Percentiles rank a stretch among this genome's conserved stretches.
These are phyloP conservation scores for Alentia gelatinosa DNA, from an alignment of 2,888 invertebrate genomes.

Conservation along the genomic window DNA sequence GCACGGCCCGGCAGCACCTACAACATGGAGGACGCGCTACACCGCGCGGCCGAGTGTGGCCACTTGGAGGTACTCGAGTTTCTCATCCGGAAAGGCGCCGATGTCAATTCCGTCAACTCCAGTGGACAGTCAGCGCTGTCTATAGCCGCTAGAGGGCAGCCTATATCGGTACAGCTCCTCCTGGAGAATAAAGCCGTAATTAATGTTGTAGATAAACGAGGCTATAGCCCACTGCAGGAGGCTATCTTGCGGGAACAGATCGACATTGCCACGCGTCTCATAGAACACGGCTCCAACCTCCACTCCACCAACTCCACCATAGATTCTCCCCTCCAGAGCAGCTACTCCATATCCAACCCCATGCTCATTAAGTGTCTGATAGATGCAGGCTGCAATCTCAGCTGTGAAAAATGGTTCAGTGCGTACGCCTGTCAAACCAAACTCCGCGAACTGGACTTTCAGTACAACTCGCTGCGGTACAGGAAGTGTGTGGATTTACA, in stretches of 20 bases:
- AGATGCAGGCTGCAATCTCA: slow-evolving; percentile 58
- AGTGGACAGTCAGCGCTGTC: slow-evolving; percentile 59
- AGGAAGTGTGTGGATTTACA: slow-evolving; percentile 35
- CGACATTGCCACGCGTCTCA: slow-evolving; percentile 57
- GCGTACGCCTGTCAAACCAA: slow-evolving; percentile 44
- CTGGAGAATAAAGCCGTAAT: slow-evolving; percentile 59
- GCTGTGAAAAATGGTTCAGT: slow-evolving; percentile 59
- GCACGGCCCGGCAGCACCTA: not conserved
- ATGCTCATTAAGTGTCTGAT: slow-evolving; percentile 62
- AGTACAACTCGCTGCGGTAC: slow-evolving; percentile 55
- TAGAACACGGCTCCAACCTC: slow-evolving; percentile 62
- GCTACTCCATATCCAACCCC: slow-evolving; percentile 59
- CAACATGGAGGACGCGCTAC: slow-evolving; percentile 59
- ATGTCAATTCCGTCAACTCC: slow-evolving; percentile 59
- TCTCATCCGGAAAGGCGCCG: slow-evolving; percentile 57
- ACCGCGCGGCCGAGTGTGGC: slow-evolving; percentile 60
- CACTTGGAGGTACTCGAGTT: slow-evolving; percentile 58
- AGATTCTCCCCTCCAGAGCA: slow-evolving; percentile 61
- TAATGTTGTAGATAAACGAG: slow-evolving; percentile 58
- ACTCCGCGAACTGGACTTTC: slow-evolving; percentile 57
- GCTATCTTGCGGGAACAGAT: slow-evolving; percentile 61
- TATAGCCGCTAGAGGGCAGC: slow-evolving; percentile 60
- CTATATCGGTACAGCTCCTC: slow-evolving; percentile 56
- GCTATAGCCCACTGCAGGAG: slow-evolving; percentile 60
- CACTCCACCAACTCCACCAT: not conserved